Base-by-base conservation (phyloP, 2,888 invertebrate genomes). In the Phortica okadai region DNA sequence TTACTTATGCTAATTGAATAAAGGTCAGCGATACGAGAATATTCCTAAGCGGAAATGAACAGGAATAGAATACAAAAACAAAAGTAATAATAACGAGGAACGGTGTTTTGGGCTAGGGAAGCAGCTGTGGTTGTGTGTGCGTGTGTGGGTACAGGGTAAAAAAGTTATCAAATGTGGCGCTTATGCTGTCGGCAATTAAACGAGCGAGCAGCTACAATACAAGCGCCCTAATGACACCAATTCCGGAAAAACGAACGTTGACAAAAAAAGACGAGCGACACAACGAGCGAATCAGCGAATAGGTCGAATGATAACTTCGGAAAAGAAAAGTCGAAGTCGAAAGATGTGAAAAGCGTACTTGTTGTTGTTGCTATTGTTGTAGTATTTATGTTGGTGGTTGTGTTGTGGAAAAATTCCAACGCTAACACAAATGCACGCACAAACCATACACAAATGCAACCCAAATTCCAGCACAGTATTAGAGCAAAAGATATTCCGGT, bases 191-290 rank as follows among this genome's bases (percentile, higher is more conserved):
- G 81, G 82, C 84, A 89, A 89, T 89, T 88, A 87, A 82, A 78
- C 77, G 81, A 74, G 75, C 77, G 81, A 74, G 75, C 83, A 33
- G 33, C 2, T 33, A 33, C 33, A 33, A 33, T 87, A 82, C 82
- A 84, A 80, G 83, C 88, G 87, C 84, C 88, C 89, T 83, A 88
- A 88, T 90, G 88, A 90, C 90, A 89, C 88, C 85, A 81, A 88
- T 90, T 87, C 82, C 83, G 83, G 82, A 82, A 79, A 80, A 82
- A 56, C 75, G 75, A 73, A 66, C 45, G 54, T 45, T 73, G 58
- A 59, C 54, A 58, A 45, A 45, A 50, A 50, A 50, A 3, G 50
- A 50, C 33, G 33, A 50, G 10, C 50, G 50, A 6, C 50, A 33
- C 50, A 50, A 50, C 50, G 50, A 50, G 14, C 50, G 3, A 50